A percentile compares a stretch with the other conserved stretches of the same genome.
Evolutionary conservation across 2,113 vertebrate species (phyloP).

Genomic region (Pelecanus crispus): DNA sequence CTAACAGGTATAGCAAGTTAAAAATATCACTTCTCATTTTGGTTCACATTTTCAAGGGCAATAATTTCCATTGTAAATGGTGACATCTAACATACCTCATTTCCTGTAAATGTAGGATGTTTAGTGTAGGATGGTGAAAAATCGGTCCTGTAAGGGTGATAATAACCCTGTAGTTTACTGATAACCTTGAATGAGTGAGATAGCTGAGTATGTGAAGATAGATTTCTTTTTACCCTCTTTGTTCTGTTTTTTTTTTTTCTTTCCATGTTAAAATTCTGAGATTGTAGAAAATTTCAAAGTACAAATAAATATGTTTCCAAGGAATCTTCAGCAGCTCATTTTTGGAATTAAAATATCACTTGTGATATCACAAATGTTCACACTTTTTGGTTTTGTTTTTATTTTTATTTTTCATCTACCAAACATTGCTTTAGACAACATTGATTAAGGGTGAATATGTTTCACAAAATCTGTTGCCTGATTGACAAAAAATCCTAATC

Average conservation of each 20-base stretch:
- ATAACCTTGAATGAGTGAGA: background rate
- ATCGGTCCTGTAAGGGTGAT: background rate
- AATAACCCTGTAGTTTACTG: background rate
- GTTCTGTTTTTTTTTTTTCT: background rate
- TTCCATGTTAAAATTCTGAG: background rate
- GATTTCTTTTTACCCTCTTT: background rate
- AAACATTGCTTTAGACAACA: background rate
- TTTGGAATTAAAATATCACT: background rate
- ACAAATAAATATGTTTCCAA: background rate
- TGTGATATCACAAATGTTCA: background rate
- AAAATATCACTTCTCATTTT: background rate
- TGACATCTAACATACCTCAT: background rate
- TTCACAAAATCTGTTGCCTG: background rate
- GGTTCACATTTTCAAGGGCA: background rate
- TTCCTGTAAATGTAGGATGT: background rate
- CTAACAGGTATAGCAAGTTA: background rate
- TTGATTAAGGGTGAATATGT: background rate
- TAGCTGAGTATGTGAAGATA: background rate
- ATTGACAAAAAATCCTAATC: fast-evolving
- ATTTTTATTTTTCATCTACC: background rate
- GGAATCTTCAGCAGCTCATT: background rate
- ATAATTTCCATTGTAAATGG: background rate
- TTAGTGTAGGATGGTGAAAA: background rate
- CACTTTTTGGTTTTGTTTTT: background rate
- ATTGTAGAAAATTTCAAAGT: background rate